Percentiles rank a stretch among this genome's conserved stretches.
Conservation (phyloP, 37 sponge, comb jelly and placozoan species). For the Mnemiopsis leidyi region DNA sequence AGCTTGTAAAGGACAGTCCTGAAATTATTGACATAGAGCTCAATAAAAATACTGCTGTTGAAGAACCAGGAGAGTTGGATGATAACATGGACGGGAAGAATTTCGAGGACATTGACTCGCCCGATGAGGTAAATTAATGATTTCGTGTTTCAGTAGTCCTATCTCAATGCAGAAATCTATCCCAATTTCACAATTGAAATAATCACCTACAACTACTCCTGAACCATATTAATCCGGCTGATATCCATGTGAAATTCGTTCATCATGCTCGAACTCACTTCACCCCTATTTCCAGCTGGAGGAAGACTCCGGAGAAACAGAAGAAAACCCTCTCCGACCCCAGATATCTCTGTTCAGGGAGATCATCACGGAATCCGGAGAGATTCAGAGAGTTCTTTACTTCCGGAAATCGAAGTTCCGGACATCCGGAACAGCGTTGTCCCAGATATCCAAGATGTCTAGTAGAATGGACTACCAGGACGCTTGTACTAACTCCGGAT, state of each 20-base stretch:
- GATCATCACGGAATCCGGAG: not conserved
- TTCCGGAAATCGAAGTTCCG: conserved; percentile 44
- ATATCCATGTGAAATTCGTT: no score
- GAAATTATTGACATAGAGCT: not conserved
- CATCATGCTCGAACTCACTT: no score
- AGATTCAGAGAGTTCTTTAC: not conserved
- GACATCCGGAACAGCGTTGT: not conserved
- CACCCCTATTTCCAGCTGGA: no score
- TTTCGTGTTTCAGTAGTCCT: no score
- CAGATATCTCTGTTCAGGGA: conserved; percentile 27
- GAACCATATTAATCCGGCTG: no score
- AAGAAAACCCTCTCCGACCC: not conserved
- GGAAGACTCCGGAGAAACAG: not conserved
- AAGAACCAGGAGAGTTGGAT: not conserved
- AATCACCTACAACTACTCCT: no score
- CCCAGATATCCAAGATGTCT: not conserved
- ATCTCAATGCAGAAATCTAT: no score
- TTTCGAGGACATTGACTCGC: conserved; percentile 21
- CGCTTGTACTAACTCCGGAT: not conserved
- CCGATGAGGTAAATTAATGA: conserved; percentile 1
- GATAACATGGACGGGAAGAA: not conserved
- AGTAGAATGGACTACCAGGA: conserved; percentile 12
- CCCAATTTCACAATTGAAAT: no score
- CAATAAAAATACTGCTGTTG: not conserved
- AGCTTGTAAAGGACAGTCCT: not conserved